These are phyloP conservation scores for Cuculus canorus DNA, from an alignment of 2,797 vertebrate species.

Conservation along the genomic window DNA sequence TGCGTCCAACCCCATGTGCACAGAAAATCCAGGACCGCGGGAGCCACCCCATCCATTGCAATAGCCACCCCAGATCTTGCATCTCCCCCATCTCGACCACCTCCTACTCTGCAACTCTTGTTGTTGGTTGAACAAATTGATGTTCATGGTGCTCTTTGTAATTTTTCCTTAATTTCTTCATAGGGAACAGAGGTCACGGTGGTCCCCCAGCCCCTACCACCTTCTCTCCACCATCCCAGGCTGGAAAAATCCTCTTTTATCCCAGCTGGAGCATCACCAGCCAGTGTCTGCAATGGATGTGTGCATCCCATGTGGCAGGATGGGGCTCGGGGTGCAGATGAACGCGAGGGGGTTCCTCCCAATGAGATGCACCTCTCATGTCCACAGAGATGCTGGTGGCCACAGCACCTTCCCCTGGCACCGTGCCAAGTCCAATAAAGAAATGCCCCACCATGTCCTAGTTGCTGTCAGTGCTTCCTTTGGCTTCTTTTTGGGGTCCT, in stretches of 20 bases:
- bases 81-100: background rate
- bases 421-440: background rate
- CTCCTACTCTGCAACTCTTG: background rate
- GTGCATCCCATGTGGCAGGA: background rate
- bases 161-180: background rate
- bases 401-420: fast-evolving
- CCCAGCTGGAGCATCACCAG: background rate
- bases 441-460: background rate
- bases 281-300: fast-evolving
- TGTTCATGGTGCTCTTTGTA: fast-evolving
- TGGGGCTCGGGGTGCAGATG: background rate
- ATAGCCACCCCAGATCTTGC: background rate
- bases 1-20: fast-evolving
- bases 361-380: fast-evolving
- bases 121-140: fast-evolving
- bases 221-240: background rate
- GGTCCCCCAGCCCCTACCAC: background rate
- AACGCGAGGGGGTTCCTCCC: background rate
- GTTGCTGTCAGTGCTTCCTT: background rate
- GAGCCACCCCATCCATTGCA: background rate
- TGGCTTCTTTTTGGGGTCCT: background rate
- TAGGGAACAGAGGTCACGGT: background rate
- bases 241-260: background rate
- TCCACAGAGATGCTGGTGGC: background rate
- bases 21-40: fast-evolving